phyloP scores from a whole-genome alignment of 2,113 vertebrate species.

The Perca schrenkii region DNA sequence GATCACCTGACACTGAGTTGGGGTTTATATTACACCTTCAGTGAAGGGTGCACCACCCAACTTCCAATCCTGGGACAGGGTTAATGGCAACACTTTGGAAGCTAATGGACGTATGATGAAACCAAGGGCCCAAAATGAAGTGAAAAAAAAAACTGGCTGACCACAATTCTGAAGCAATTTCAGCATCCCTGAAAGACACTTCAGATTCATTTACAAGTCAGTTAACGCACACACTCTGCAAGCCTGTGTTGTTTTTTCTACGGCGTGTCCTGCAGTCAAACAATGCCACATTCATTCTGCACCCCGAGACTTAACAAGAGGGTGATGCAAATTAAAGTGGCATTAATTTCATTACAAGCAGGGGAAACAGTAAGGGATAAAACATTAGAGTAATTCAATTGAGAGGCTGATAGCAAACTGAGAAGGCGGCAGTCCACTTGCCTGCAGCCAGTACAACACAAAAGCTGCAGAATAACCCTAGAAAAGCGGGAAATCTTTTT shows the following conservation, averaged over 20 bases:
- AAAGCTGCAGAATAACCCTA: constrained; percentile 53
- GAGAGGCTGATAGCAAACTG: constrained; percentile 63
- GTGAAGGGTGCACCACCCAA: background rate
- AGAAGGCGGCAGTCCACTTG: constrained; percentile 52
- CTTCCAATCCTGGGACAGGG: constrained; percentile 5
- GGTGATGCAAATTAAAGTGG: constrained; percentile 78
- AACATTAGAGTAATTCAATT: constrained; percentile 67
- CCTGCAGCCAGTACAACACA: constrained; percentile 64
- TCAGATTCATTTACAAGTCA: constrained; percentile 44
- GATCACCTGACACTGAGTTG: constrained; percentile 46
- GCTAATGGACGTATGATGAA: constrained; percentile 27
- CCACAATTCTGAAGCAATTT: constrained; percentile 30
- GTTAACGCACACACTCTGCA: constrained; percentile 17
- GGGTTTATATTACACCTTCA: constrained; percentile 15
- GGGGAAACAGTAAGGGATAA: constrained; percentile 55
- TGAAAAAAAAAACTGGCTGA: constrained; percentile 1
- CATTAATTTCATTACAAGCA: constrained; percentile 76
- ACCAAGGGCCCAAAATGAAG: constrained; percentile 18
- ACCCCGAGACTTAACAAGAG: constrained; percentile 60
- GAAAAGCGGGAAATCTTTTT: constrained; percentile 25
- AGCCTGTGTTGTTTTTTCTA: constrained; percentile 53
- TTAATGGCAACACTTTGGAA: constrained; percentile 12
- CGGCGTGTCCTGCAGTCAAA: constrained; percentile 68
- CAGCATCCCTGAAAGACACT: constrained; percentile 18
- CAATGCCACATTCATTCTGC: constrained; percentile 65